Evolutionary conservation across 2,113 vertebrate genomes (phyloP).

Genomic region (Pelmatolapia mariae): DNA sequence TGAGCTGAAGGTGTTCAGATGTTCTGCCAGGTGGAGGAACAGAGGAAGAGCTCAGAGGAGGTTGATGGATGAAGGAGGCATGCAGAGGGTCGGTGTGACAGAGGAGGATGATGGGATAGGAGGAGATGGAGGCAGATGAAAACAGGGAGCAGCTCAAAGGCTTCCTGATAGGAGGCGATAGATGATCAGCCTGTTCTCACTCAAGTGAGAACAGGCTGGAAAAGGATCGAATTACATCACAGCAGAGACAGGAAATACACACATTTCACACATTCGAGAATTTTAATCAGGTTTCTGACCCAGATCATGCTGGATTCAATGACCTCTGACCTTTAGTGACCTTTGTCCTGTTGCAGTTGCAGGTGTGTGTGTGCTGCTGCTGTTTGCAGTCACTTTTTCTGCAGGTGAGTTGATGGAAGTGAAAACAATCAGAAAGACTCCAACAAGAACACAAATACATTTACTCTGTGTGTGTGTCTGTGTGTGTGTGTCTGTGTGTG

Average conservation of each 20-base stretch:
- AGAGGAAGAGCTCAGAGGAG: background rate
- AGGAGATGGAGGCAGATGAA: no score
- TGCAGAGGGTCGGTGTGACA: no score
- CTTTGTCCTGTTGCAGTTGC: background rate
- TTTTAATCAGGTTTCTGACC: background rate
- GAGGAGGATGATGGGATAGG: no score
- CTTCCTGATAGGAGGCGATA: no score
- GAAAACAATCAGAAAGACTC: background rate
- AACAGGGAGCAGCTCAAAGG: no score
- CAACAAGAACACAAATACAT: background rate
- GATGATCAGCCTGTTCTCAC: no score
- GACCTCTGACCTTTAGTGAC: background rate
- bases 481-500: fast-evolving
- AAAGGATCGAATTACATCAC: background rate
- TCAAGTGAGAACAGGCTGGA: no score
- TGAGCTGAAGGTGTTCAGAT: background rate
- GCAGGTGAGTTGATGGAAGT: background rate
- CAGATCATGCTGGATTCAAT: background rate
- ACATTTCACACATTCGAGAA: background rate
- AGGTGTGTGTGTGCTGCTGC: background rate
- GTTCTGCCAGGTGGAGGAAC: background rate
- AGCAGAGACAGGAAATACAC: background rate
- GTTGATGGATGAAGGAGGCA: background rate
- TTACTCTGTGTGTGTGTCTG: no score
- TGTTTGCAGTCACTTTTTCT: background rate